A percentile compares a stretch with the other conserved stretches of the same genome.
These are phyloP conservation scores for Halcyon chelicuti DNA, from an alignment of 2,797 vertebrate genomes.

Conservation along the genomic window DNA sequence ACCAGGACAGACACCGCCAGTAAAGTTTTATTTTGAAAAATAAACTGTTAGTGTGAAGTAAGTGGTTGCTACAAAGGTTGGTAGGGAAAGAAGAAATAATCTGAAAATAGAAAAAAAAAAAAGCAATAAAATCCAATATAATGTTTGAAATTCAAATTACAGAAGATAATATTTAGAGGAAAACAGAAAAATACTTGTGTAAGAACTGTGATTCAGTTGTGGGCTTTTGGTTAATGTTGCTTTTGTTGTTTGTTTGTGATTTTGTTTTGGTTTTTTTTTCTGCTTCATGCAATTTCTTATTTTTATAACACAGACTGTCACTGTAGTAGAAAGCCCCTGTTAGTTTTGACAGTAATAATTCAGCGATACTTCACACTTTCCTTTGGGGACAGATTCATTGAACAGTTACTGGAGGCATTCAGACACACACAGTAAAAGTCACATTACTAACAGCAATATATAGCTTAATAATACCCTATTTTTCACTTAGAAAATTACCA, in stretches of 20 bases:
- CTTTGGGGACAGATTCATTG: background rate
- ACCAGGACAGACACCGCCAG: background rate
- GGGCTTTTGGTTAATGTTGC: accelerated
- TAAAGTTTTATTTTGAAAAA: background rate
- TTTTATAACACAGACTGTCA: background rate
- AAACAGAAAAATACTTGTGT: background rate
- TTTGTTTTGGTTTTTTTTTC: background rate
- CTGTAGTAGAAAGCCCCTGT: background rate
- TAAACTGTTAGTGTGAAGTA: background rate
- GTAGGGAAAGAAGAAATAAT: background rate
- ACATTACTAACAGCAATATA: background rate
- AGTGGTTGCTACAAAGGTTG: background rate
- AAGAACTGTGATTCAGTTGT: background rate
- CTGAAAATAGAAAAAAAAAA: background rate
- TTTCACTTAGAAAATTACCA: background rate
- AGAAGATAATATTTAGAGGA: background rate
- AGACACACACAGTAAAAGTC: background rate
- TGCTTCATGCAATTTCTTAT: background rate
- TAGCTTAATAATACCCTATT: background rate
- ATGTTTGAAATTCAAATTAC: background rate
- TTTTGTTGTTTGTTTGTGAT: too few relatives aligned
- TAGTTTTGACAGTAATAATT: conserved; percentile 45
- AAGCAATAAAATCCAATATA: background rate
- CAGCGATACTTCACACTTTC: background rate
- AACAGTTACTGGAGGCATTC: background rate